Percentiles rank a stretch among this genome's conserved stretches.
Conservation (phyloP, 1,140 invertebrate species). For the Drosophila subpulchrella region DNA sequence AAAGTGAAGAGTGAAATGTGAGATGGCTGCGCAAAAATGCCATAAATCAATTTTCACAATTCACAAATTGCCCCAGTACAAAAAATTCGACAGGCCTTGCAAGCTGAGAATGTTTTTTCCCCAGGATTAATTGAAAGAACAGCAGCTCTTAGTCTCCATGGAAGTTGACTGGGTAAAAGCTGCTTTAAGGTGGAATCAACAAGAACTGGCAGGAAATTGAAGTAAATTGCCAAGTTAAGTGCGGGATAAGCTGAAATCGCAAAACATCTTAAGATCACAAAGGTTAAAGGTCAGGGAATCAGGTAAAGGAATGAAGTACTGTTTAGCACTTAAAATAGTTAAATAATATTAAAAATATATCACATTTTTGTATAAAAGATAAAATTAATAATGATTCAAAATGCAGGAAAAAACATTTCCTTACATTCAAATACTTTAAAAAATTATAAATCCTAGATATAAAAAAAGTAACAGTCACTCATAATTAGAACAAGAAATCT, state of each 20-base stretch:
- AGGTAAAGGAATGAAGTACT: too few relatives aligned
- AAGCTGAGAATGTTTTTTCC: slow-evolving; percentile 21
- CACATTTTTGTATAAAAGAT: too few relatives aligned
- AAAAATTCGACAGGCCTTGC: slow-evolving; percentile 33
- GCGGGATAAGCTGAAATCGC: neutral
- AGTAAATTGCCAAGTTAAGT: slow-evolving; percentile 6
- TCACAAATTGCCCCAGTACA: slow-evolving; percentile 41
- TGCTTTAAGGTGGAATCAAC: slow-evolving; percentile 3
- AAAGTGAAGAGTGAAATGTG: slow-evolving; percentile 54
- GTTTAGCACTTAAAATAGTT: neutral
- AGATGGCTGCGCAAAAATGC: slow-evolving; percentile 34
- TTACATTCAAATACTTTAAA: too few relatives aligned
- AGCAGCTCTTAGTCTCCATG: neutral
- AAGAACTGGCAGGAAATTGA: slow-evolving; percentile 13
- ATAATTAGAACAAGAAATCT: too few relatives aligned
- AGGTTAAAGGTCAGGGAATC: neutral
- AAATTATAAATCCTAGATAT: too few relatives aligned
- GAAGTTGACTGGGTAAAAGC: neutral
- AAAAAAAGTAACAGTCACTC: too few relatives aligned
- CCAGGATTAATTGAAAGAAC: slow-evolving; percentile 42
- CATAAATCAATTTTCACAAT: slow-evolving; percentile 60
- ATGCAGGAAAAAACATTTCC: too few relatives aligned
- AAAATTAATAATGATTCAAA: neutral
- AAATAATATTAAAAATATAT: neutral
- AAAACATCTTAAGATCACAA: neutral